Evolutionary conservation across 2,797 vertebrate genomes (phyloP), one percentile per base, ranked within the genome.

Genomic region (Furcifer pardalis): DNA sequence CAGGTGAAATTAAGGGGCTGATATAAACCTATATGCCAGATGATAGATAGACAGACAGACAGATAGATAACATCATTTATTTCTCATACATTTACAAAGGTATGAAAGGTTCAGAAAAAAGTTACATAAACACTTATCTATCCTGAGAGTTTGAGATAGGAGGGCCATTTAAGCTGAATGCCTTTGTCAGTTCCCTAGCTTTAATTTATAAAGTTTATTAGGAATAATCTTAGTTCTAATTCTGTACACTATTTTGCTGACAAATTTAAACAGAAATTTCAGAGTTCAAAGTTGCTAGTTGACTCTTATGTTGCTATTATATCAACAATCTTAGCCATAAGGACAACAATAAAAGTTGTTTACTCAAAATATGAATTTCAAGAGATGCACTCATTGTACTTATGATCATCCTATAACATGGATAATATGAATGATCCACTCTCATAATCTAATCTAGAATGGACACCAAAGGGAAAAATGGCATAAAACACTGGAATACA

Each of bases 291-390:
- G 88, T 87, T 89, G 17, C 56, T 52, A n/a, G 12, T 78, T 2
- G 19, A 56, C 17, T 62, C 86, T 90, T 85, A 73, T 84, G 71
- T 23, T 69, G 23, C 37, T 15, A 87, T 56, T 78, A 89, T 84
- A 91, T 92, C 52, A 30, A 84, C 49, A 56, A 93, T 86, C 37
- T n/a, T 84, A 80, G n/a, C 84, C 78, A 72, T 49, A 75, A 84
- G 35, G 72, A 71, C 59, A 69, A 83, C 60, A 27, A 82, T 44
- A 82, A 84, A 87, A 86, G 86, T 89, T 73, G 83, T 91, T 89
- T 56, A 27, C 83, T 82, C 21, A 30, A 25, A 7, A 62, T 30
- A 75, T 56, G 52, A 56, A 56, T 56, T 56, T 49, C 32, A 65
- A 63, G 79, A 49, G 4, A 30, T 85, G 4, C 60, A 25, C 77